Percentiles rank a stretch among this genome's conserved stretches.
Conservation (phyloP, 23 tunicate genomes). For the Trididemnum clinides region DNA sequence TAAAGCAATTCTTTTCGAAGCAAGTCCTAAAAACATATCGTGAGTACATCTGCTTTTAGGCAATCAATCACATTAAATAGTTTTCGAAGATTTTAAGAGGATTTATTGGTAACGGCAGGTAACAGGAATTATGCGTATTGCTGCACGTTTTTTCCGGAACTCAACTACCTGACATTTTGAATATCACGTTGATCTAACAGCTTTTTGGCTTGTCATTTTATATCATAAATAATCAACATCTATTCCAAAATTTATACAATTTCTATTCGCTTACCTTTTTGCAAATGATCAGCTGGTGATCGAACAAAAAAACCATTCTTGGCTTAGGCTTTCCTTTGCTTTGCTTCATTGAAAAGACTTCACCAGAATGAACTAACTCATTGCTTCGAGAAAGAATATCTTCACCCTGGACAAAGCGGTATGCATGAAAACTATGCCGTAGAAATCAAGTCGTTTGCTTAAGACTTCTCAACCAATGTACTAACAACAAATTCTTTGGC, state of each 20-base stretch:
- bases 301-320: slow-evolving; percentile 80
- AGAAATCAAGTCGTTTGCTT: no score
- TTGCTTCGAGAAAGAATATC: slow-evolving; percentile 68
- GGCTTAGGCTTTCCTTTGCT: slow-evolving; percentile 57
- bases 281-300: slow-evolving; percentile 82
- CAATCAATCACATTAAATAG: no score
- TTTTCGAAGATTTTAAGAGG: no score
- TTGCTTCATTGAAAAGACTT: slow-evolving; percentile 25
- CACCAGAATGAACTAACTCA: slow-evolving; percentile 80
- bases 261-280: slow-evolving; percentile 59
- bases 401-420: slow-evolving; percentile 54
- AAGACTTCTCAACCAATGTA: no score
- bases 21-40: slow-evolving; percentile 49
- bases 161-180: neutral
- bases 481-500: no score
- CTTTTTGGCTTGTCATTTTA: neutral
- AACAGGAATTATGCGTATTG: no score
- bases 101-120: no score
- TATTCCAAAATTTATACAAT: neutral
- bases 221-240: neutral
- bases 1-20: slow-evolving; percentile 69
- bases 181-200: no score
- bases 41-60: neutral
- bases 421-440: no score
- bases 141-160: no score